Conservation (phyloP, 2,888 invertebrate genomes). For the Ceraclea dissimilis region DNA sequence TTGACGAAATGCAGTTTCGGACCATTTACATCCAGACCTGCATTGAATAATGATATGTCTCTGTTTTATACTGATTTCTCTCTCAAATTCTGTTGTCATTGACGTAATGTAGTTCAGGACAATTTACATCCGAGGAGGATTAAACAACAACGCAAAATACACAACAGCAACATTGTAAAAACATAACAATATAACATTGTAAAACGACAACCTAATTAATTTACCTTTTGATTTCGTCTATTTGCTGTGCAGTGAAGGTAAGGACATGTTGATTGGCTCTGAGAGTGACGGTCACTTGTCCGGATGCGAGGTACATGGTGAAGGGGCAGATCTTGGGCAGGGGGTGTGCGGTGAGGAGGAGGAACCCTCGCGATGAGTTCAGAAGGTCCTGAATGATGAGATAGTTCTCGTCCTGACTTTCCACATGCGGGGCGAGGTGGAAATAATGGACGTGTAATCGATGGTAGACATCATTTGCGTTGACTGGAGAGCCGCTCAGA, state of each 20-base stretch:
- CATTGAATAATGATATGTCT: too few species aligned
- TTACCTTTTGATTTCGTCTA: slow-evolving; percentile 41
- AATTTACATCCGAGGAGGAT: too few species aligned
- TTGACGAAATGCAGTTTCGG: too few species aligned
- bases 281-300: slow-evolving; percentile 46
- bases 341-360: slow-evolving; percentile 52
- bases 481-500: slow-evolving; percentile 34
- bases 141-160: too few species aligned
- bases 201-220: too few species aligned
- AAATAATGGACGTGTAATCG: slow-evolving; percentile 61
- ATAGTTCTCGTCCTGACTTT: slow-evolving; percentile 43
- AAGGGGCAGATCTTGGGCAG: slow-evolving; percentile 60
- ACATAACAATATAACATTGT: too few species aligned
- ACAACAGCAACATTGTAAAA: too few species aligned
- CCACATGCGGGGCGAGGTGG: slow-evolving; percentile 46
- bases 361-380: slow-evolving; percentile 47
- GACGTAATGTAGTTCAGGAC: too few species aligned
- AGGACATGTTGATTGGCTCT: slow-evolving; percentile 43
- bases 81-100: too few species aligned
- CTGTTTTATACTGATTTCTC: too few species aligned
- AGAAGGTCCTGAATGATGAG: slow-evolving; percentile 48
- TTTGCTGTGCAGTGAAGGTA: slow-evolving; percentile 39
- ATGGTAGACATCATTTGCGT: slow-evolving; percentile 36
- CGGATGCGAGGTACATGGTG: slow-evolving; percentile 59
- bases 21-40: too few species aligned